phyloP scores from a whole-genome alignment of 2,888 invertebrate species.

The Limnephilus marmoratus region DNA sequence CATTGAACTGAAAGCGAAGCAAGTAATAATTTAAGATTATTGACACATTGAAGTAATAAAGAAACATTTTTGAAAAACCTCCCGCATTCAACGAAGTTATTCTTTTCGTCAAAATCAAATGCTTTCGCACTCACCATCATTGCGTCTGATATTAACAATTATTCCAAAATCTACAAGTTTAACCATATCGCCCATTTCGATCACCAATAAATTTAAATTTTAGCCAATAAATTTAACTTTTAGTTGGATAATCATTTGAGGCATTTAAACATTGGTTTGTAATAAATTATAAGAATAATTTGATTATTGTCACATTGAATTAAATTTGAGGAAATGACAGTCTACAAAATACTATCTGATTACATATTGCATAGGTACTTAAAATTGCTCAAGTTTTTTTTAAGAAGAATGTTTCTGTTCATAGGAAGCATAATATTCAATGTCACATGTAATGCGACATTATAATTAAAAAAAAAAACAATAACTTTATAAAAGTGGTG shows the following conservation, averaged over 20 bases:
- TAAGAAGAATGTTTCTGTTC: neutral
- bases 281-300: neutral
- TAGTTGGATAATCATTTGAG: conserved; percentile 44
- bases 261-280: conserved; percentile 51
- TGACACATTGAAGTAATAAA: neutral
- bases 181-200: conserved; percentile 72
- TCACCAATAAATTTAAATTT: conserved; percentile 47
- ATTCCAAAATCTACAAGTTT: conserved; percentile 81
- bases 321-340: too few species aligned
- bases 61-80: neutral
- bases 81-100: neutral
- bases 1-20: neutral
- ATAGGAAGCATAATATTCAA: too few species aligned
- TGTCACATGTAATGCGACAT: too few species aligned
- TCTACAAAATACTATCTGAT: neutral
- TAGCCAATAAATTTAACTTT: conserved; percentile 35
- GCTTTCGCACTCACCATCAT: conserved; percentile 84
- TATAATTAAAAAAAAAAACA: too few species aligned
- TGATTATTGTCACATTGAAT: neutral
- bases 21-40: neutral
- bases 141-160: conserved; percentile 91
- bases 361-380: neutral
- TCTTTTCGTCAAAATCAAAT: conserved; percentile 25
- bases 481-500: too few species aligned
- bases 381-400: neutral